Evolutionary conservation across 2,888 invertebrate species (phyloP), one percentile per base, ranked within the genome.

Genomic region (Maniola hyperantus): DNA sequence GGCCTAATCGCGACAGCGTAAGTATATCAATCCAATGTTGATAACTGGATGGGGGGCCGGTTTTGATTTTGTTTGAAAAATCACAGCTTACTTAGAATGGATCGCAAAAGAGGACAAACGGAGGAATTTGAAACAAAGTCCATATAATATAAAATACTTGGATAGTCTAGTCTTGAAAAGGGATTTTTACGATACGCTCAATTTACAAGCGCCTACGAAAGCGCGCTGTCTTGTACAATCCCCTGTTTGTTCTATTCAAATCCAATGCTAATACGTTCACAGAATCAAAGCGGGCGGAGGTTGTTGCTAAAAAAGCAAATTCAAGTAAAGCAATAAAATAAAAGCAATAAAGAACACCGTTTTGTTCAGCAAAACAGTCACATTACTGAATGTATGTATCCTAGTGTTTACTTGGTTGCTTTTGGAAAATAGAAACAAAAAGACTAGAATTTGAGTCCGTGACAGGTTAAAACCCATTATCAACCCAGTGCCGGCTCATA

Each of bases 161-260:
- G 53, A 44, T 54, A 54, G 59, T 46, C 18, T 68, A 67, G 68
- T 71, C 69, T 59, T 42, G 63, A 71, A 72, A 69, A 67, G 50
- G 73, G 74, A 88, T 86, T 90, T 90, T 90, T 89, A 88, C 88
- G 86, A 91, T 88, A 87, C 86, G 84, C 84, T 87, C 88, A 89
- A 88, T 91, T 87, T 85, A 89, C 89, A 91, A 91, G 88, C 87
- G 90, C 90, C 89, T 90, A 87, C 90, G 89, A 91, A 90, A 89
- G 89, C 90, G 88, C 82, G 88, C 82, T 85, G 88, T 88, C 91
- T 89, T 82, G 87, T 88, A 82, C 88, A 90, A 89, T 88, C 90
- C 91, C 88, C 91, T 91, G 91, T 91, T 91, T 91, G 91, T 91
- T 87, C 89, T 91, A 91, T 91, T 91, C 91, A 91, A 91, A 91